These are phyloP conservation scores for Battus philenor DNA, from an alignment of 1,140 invertebrate species.

Conservation along the genomic window DNA sequence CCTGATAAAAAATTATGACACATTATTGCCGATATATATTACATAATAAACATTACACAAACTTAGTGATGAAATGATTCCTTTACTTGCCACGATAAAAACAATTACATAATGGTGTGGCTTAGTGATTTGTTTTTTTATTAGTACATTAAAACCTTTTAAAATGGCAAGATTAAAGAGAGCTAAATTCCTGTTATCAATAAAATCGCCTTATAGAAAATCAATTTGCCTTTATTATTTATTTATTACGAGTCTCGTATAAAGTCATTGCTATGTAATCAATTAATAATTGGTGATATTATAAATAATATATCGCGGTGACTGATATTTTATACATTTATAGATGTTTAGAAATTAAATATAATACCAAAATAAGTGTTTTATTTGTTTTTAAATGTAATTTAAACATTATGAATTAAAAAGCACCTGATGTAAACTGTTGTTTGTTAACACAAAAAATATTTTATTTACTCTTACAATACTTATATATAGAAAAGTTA, in stretches of 20 bases:
- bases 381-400: no score
- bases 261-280: not conserved
- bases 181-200: not conserved
- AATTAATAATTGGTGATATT: not conserved
- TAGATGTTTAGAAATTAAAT: slow-evolving; percentile 31
- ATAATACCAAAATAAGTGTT: no score
- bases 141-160: not conserved
- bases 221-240: not conserved
- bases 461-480: no score
- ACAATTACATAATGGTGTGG: not conserved
- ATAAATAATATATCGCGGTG: slow-evolving; percentile 20
- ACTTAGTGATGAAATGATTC: not conserved
- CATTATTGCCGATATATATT: no score
- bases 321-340: slow-evolving; percentile 66
- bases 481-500: no score
- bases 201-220: not conserved
- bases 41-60: not conserved
- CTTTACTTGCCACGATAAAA: no score
- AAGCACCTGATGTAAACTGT: no score
- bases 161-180: not conserved
- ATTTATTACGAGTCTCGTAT: no score
- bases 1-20: no score
- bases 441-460: no score
- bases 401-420: no score
- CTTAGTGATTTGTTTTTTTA: not conserved